Evolutionary conservation across 53 echinoderm and acorn worm species (phyloP), one percentile per base, ranked within the genome.

Genomic region (Actinopyga echinites): DNA sequence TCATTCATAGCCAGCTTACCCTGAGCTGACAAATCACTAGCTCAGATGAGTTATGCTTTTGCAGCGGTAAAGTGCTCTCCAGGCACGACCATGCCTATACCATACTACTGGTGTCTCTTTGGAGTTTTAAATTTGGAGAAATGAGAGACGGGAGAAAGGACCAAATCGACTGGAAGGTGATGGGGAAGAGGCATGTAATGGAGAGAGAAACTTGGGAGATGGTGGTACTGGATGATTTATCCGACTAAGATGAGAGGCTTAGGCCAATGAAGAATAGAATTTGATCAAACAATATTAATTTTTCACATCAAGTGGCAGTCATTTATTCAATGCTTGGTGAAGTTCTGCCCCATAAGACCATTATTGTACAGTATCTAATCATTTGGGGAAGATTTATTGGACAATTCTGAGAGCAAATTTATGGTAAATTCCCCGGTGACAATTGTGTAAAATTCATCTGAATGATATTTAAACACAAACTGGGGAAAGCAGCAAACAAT

Each of bases 11-110:
- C 30, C 56, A 53, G 49, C 77, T 28, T 21, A 54, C 28, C 30
- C 32, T 12, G 23, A 30, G 77, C 77, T 77, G 77, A 77, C 77
- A 77, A 77, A 77, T 77, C 52, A 56, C 77, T 55, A 54, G 77
- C 77, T 8, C 77, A 77, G 77, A 77, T 77, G 77, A 77, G 54
- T 77, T 77, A 77, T 77, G 77, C 54, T 52, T 77, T 77, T 77
- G 54, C 75, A 49, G 55, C 53, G 75, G 75, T 52, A 52, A 75
- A 44, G 49, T 49, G 49, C 49, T 49, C 49, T 49, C 49, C 49
- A 49, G 49, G 49, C 17, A 49, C 49, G 49, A 49, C 15, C 9
- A 49, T 49, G 49, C 49, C 49, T 49, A 49, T 49, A 49, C 28
- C 23, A 60, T 42, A 71, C 23, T 23, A 40, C 42, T 71, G 44